Evolutionary conservation across 2,888 invertebrate species (phyloP), one percentile per base, ranked within the genome.

Genomic region (Hyalella azteca): DNA sequence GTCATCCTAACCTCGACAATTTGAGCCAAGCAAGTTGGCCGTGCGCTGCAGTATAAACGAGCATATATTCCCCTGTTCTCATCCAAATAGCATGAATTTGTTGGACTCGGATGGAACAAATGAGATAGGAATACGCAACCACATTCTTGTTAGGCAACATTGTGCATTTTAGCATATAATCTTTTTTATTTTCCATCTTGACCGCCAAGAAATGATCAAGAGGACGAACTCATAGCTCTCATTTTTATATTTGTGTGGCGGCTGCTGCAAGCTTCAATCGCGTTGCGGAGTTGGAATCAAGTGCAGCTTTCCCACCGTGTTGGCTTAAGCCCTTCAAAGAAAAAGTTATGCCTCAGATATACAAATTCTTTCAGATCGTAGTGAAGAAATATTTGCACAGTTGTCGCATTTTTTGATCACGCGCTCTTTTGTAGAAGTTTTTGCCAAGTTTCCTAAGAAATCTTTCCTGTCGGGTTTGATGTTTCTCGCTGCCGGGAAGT

Each of bases 391-490:
- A 29, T 66, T 66, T 39, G 1, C 39, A 36, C 36, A 66, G 36
- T 29, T 36, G 66, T 3, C 15, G 36, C 66, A 66, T 66, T 66
- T 32, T 66, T 36, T 36, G n/a, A 66, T 22, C 36, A 15, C n/a
- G 19, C 66, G 22, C 19, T 66, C 36, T 5, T 66, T 66, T 66
- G 66, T 39, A 15, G 66, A 66, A 66, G 13, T 36, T 66, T 19
- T 36, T 36, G 32, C 11, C 29, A 66, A 66, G 66, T 66, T 66
- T 66, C 66, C 13, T 5, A 32, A 66, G 36, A 66, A 66, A 66
- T 66, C 66, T 39, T 66, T 36, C 2, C 66, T 36, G n/a, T n/a
- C n/a, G n/a, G 0, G 66, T 36, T 66, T 66, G 66, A 66, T 66
- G 36, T 66, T 66, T 66, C 66, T 39, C n/a, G n/a, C n/a, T 32